Evolutionary conservation across 2,797 vertebrate genomes (phyloP).

Genomic region (Oryzias dopingdopingensis): DNA sequence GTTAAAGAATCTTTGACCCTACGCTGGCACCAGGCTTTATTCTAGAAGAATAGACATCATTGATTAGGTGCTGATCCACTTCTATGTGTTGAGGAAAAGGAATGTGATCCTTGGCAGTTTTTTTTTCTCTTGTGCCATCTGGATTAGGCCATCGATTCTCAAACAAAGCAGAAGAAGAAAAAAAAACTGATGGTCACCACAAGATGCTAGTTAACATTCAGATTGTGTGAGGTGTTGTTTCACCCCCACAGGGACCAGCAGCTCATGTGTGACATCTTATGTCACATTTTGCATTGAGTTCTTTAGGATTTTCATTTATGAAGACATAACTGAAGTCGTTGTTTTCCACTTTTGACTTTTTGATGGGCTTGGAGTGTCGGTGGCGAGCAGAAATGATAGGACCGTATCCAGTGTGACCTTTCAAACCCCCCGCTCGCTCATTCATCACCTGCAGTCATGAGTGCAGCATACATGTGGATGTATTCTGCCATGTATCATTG

Average conservation of each 20-base stretch:
- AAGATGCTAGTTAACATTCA: not conserved
- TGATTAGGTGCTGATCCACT: constrained; percentile 67
- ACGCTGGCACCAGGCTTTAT: constrained; percentile 56
- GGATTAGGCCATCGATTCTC: constrained; percentile 19
- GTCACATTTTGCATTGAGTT: not conserved
- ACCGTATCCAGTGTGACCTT: constrained; percentile 64
- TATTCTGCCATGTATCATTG: constrained; percentile 45
- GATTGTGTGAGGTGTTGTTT: constrained; percentile 1
- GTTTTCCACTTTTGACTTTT: constrained; percentile 44
- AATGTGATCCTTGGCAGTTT: constrained; percentile 39
- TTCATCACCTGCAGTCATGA: constrained; percentile 54
- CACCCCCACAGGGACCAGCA: not conserved
- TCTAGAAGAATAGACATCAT: constrained; percentile 70
- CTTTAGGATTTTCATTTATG: constrained; percentile 8
- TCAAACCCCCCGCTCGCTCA: constrained; percentile 25
- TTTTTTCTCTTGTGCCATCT: constrained; percentile 9
- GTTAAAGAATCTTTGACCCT: constrained; percentile 68
- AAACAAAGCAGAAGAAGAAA: not conserved
- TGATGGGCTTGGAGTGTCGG: constrained; percentile 44
- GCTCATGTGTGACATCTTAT: too few relatives aligned
- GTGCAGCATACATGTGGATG: constrained; percentile 32
- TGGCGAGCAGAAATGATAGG: constrained; percentile 47
- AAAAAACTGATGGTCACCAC: too few relatives aligned
- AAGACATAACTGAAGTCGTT: constrained; percentile 7
- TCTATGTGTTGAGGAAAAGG: constrained; percentile 37